Conservation (phyloP, 2,888 invertebrate genomes). For the Sinelater perroti region DNA sequence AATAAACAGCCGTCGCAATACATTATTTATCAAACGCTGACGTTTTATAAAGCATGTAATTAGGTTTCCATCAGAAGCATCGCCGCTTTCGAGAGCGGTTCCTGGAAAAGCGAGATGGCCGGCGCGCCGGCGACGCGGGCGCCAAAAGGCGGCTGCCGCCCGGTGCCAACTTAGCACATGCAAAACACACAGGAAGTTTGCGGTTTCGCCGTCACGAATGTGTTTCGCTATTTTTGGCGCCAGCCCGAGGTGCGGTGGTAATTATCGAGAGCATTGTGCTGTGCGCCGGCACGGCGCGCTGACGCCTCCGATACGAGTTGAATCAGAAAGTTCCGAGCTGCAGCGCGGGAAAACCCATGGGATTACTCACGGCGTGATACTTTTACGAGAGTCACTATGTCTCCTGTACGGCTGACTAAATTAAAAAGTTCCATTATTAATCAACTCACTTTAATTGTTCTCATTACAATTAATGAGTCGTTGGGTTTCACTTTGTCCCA, state of each 20-base stretch:
- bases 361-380: no score
- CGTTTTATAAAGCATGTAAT: slow-evolving; percentile 47
- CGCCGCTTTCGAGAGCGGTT: slow-evolving; percentile 42
- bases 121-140: slow-evolving; percentile 42
- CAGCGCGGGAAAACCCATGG: no score
- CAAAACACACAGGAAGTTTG: slow-evolving; percentile 51
- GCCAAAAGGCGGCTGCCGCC: slow-evolving; percentile 39
- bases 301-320: no score
- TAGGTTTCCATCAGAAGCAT: slow-evolving; percentile 45
- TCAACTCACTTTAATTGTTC: no score
- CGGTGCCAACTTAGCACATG: slow-evolving; percentile 46
- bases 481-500: no score
- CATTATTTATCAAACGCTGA: slow-evolving; percentile 49
- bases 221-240: slow-evolving; percentile 45
- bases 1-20: slow-evolving; percentile 39
- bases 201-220: slow-evolving; percentile 46
- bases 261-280: slow-evolving; percentile 20
- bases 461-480: no score
- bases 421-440: no score
- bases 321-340: no score
- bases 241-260: slow-evolving; percentile 38
- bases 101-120: slow-evolving; percentile 42
- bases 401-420: no score
- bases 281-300: no score
- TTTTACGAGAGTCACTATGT: no score